These are phyloP conservation scores for Dyspetes luteomarginatus DNA, from an alignment of 2,888 invertebrate genomes.

Conservation along the genomic window DNA sequence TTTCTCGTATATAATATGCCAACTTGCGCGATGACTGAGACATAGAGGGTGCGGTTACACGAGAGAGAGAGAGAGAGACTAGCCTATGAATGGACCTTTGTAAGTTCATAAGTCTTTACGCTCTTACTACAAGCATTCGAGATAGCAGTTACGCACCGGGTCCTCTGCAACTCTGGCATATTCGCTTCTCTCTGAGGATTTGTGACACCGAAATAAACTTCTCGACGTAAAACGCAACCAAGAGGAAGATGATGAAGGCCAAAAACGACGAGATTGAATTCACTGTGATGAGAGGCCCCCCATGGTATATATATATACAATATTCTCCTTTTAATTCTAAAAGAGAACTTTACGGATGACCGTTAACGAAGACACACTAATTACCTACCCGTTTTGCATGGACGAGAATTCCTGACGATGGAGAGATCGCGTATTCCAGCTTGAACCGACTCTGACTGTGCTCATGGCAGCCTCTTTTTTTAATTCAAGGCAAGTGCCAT, in stretches of 20 bases:
- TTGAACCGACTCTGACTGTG: constrained; percentile 11
- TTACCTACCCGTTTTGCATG: constrained; percentile 71
- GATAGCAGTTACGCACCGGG: constrained; percentile 63
- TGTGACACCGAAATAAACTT: constrained; percentile 75
- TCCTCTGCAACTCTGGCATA: constrained; percentile 56
- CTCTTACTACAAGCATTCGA: constrained; percentile 62
- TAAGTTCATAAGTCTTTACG: constrained; percentile 65
- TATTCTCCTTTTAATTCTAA: constrained; percentile 49
- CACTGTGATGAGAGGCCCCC: constrained; percentile 21
- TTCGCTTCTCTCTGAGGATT: constrained; percentile 55
- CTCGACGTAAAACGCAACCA: constrained; percentile 46
- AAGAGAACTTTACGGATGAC: constrained; percentile 41
- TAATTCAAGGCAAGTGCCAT: too few species aligned
- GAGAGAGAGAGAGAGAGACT: too few species aligned
- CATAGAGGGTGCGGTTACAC: constrained; percentile 62
- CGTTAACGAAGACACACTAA: constrained; percentile 69
- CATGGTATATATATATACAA: constrained; percentile 13
- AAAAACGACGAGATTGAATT: constrained; percentile 56
- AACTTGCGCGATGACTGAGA: constrained; percentile 31
- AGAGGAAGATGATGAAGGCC: constrained; percentile 44
- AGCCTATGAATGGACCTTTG: constrained; percentile 77
- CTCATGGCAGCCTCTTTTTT: constrained; percentile 4
- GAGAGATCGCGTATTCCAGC: constrained; percentile 61
- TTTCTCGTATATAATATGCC: constrained; percentile 60
- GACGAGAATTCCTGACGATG: constrained; percentile 66